phyloP scores from a whole-genome alignment of 2,113 vertebrate species.

The Psophia crepitans region DNA sequence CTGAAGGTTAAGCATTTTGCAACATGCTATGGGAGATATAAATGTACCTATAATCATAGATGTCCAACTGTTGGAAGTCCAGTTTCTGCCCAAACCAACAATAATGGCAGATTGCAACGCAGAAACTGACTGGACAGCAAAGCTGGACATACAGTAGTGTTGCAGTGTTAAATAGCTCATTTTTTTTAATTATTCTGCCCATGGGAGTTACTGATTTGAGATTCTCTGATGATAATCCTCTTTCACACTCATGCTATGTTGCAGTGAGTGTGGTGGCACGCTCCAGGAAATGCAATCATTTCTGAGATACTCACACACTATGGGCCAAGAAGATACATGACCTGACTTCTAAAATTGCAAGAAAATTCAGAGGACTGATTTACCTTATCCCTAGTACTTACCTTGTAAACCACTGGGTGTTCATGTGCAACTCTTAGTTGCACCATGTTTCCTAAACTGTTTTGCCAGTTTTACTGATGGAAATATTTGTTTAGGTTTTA shows the following conservation, averaged over 20 bases:
- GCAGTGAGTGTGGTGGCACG: not conserved
- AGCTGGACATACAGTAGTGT: not conserved
- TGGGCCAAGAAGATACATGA: not conserved
- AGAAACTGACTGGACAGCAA: not conserved
- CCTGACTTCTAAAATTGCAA: not conserved
- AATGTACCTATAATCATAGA: not conserved
- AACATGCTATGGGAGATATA: not conserved
- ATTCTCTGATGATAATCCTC: not conserved
- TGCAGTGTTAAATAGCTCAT: not conserved
- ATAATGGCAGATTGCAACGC: not conserved
- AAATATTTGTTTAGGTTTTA: not conserved
- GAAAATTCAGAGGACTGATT: not conserved
- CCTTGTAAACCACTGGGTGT: not conserved
- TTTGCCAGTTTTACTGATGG: not conserved
- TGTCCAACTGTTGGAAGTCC: not conserved
- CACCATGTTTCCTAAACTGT: not conserved
- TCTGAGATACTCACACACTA: not conserved
- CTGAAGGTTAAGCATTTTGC: not conserved
- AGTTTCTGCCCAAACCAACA: not conserved
- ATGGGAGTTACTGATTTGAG: not conserved
- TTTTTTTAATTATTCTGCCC: not conserved
- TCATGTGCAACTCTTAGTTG: not conserved
- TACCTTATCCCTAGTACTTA: not conserved
- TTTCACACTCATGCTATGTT: not conserved
- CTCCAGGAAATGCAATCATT: not conserved